Percentiles rank a stretch among this genome's conserved stretches.
phyloP scores from a whole-genome alignment of 2,888 invertebrate genomes.

The Yponomeuta sedellus region DNA sequence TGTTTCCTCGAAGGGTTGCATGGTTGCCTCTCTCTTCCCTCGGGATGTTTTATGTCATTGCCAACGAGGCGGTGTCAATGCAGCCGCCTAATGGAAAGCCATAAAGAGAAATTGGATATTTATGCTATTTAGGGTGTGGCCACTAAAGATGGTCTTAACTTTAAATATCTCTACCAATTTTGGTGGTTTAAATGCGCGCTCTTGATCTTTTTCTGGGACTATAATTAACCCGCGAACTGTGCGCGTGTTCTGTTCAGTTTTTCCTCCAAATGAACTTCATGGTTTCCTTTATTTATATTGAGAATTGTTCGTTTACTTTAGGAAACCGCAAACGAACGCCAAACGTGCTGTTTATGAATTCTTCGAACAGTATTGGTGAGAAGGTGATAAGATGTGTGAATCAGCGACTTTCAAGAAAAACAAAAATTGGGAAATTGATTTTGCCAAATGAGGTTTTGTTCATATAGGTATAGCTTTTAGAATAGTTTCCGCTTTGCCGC shows the following conservation, averaged over 20 bases:
- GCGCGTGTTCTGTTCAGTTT: background rate
- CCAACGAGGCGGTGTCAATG: conserved; percentile 2
- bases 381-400: too few species aligned
- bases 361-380: background rate
- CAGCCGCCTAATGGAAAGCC: conserved; percentile 10
- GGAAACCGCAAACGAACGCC: conserved; percentile 33
- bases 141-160: background rate
- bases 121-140: conserved; percentile 22
- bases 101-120: conserved; percentile 34
- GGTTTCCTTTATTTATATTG: conserved; percentile 25
- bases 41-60: conserved; percentile 3
- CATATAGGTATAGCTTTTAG: background rate
- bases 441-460: background rate
- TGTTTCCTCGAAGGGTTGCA: background rate
- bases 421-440: too few species aligned
- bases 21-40: background rate
- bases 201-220: conserved; percentile 7
- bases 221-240: background rate
- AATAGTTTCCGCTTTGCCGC: background rate
- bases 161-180: background rate
- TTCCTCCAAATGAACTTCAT: conserved; percentile 20
- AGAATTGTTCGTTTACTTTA: conserved; percentile 26
- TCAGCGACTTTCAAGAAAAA: too few species aligned
- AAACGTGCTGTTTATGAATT: background rate
- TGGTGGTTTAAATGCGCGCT: background rate